Base-by-base conservation (phyloP, 2,797 vertebrate genomes). In the Gouania willdenowi region DNA sequence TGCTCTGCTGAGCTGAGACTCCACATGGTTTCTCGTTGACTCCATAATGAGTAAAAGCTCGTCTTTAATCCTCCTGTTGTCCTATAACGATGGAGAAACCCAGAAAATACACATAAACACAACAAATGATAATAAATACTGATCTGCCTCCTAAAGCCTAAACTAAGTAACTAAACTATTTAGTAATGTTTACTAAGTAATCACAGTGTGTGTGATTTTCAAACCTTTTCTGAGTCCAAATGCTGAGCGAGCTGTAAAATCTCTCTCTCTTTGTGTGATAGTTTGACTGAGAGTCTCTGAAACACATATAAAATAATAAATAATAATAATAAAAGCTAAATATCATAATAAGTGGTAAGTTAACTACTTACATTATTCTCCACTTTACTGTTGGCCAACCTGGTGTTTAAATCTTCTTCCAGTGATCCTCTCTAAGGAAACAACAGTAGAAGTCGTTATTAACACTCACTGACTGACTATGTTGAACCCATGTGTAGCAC, bases 141-240 rank as follows among this genome's bases (percentile, higher is more conserved):
- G n/a, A n/a, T n/a, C n/a, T n/a, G n/a, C n/a, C n/a, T n/a, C n/a
- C n/a, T n/a, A n/a, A n/a, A n/a, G n/a, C n/a, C n/a, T n/a, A n/a
- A n/a, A n/a, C n/a, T n/a, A n/a, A n/a, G n/a, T n/a, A n/a, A n/a
- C n/a, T n/a, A n/a, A n/a, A n/a, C n/a, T n/a, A n/a, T n/a, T n/a
- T n/a, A n/a, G n/a, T n/a, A n/a, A n/a, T n/a, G n/a, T n/a, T n/a
- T n/a, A n/a, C n/a, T n/a, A n/a, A n/a, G n/a, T n/a, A n/a, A n/a
- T n/a, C n/a, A n/a, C n/a, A n/a, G n/a, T n/a, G n/a, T n/a, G n/a
- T n/a, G n/a, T n/a, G n/a, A n/a, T 9, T 15, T 14, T 9, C n/a
- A 17, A 13, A 98, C 95, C 90, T 92, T 94, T 73, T 94, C 93
- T 33, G 89, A 79, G 20, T 92, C 85, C 71, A 95, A 73, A 38